Evolutionary conservation across 2,888 invertebrate species (phyloP).

Genomic region (Leptinotarsa rubiginosa): DNA sequence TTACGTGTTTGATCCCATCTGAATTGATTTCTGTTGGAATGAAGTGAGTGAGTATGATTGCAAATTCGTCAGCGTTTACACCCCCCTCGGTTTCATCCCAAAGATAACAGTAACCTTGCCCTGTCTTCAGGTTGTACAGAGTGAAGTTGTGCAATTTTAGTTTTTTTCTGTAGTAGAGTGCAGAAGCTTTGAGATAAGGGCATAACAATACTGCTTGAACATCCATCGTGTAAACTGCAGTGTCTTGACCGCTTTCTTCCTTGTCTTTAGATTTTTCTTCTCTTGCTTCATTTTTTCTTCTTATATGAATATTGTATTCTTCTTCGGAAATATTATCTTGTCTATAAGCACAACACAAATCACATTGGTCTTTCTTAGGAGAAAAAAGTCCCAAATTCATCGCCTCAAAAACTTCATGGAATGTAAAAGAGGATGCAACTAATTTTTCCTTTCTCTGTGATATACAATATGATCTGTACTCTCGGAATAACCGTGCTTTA

Average conservation of each 20-base stretch:
- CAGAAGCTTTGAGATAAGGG: conserved; percentile 33
- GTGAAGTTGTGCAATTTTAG: conserved; percentile 41
- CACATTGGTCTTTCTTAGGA: conserved; percentile 10
- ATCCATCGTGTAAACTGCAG: conserved; percentile 36
- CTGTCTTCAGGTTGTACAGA: conserved; percentile 33
- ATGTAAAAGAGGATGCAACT: conserved; percentile 12
- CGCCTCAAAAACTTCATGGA: conserved; percentile 6
- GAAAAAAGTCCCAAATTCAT: neutral
- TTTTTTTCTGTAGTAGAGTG: conserved; percentile 42
- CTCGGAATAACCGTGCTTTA: neutral
- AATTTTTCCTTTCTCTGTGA: conserved; percentile 5
- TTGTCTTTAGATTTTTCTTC: conserved; percentile 36
- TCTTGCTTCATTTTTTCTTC: conserved; percentile 35
- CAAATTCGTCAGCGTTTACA: conserved; percentile 35
- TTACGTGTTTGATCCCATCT: conserved; percentile 21
- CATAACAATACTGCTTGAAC: conserved; percentile 37
- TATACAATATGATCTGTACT: neutral
- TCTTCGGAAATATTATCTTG: conserved; percentile 25
- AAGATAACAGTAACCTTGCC: conserved; percentile 38
- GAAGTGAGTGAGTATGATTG: conserved; percentile 9
- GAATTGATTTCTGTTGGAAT: conserved; percentile 15
- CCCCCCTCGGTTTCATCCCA: conserved; percentile 42
- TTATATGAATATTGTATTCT: conserved; percentile 31
- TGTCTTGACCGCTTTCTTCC: conserved; percentile 11
- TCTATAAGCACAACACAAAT: conserved; percentile 12